Base-by-base conservation (phyloP, 2,113 vertebrate genomes). In the Xiphophorus hellerii region DNA sequence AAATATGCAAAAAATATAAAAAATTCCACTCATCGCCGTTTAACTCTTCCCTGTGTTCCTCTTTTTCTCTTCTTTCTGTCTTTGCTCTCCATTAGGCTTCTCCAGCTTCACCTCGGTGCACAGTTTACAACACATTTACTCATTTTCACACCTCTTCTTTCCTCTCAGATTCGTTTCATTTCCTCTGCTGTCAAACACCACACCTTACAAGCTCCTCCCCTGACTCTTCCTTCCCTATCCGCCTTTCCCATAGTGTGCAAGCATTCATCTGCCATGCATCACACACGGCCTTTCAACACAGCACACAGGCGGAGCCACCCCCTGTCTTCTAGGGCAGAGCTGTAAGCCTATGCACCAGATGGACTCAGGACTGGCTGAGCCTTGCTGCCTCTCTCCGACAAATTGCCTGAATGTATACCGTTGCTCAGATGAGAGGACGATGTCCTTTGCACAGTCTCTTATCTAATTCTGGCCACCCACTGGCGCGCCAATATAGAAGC, bases 341-440 rank as follows among this genome's bases (percentile, higher is more conserved):
- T 85, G 60, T 83, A 79, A 90, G 89, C 82, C 81, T 83, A 30
- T 66, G 71, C 82, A 90, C 83, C 92, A 92, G 90, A 93, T 93
- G 93, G 90, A 78, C 87, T 91, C 66, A 22, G 68, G 77, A 78
- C 71, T 87, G 81, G 88, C 88, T 79, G 89, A 87, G 84, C 84
- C 79, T 77, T 48, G 44, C 17, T 48, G 44, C 17, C 44, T 48
- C 78, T 70, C 83, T 90, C 78, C 82, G 78, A 86, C 86, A 87
- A 88, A 89, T 78, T 86, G 84, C 73, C 70, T 81, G 66, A 76
- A 76, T 81, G 70, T 67, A 74, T 78, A 85, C 78, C 82, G 77
- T 69, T 80, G 77, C 81, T 86, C 78, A 83, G 74, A 81, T 86
- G 84, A 87, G 39, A 68, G 70, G 69, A 80, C 68, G 83, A 77